These are phyloP conservation scores for Balaeniceps rex DNA, from an alignment of 2,113 vertebrate species.

Conservation along the genomic window DNA sequence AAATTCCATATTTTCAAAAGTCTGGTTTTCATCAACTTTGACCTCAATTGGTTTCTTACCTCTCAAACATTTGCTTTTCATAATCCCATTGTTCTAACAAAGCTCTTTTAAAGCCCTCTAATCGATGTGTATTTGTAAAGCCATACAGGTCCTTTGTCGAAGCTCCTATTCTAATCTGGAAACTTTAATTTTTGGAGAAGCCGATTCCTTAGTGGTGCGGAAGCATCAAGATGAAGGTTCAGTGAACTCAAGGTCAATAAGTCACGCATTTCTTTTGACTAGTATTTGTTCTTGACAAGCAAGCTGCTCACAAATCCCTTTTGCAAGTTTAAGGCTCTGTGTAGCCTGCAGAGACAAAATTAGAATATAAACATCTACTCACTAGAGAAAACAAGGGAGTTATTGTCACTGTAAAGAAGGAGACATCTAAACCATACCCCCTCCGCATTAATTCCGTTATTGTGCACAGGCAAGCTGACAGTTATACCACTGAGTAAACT, in stretches of 20 bases:
- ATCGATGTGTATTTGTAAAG: constrained; percentile 25
- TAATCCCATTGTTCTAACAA: constrained; percentile 36
- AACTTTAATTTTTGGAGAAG: constrained; percentile 23
- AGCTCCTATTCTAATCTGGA: constrained; percentile 5
- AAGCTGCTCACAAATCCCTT: constrained; percentile 58
- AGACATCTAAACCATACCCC: constrained; percentile 51
- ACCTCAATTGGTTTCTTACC: neutral
- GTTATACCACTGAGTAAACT: constrained; percentile 52
- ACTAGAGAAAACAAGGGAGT: constrained; percentile 66
- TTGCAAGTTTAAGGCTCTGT: constrained; percentile 56
- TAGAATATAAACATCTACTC: constrained; percentile 67
- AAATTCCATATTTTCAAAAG: neutral
- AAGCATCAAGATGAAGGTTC: constrained; percentile 40
- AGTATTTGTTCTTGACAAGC: constrained; percentile 57
- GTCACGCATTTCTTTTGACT: constrained; percentile 32
- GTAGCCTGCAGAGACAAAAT: constrained; percentile 66
- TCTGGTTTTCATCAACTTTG: neutral
- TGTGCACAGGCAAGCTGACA: constrained; percentile 51
- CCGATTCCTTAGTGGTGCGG: neutral
- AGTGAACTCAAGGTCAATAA: constrained; percentile 52
- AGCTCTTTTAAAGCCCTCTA: neutral
- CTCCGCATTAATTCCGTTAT: constrained; percentile 58
- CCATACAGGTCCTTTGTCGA: neutral
- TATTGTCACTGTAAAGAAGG: constrained; percentile 66
- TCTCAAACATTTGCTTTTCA: constrained; percentile 37